Percentiles rank a stretch among this genome's conserved stretches.
phyloP scores from a whole-genome alignment of 2,888 invertebrate species.

The Barypeithes pellucidus region DNA sequence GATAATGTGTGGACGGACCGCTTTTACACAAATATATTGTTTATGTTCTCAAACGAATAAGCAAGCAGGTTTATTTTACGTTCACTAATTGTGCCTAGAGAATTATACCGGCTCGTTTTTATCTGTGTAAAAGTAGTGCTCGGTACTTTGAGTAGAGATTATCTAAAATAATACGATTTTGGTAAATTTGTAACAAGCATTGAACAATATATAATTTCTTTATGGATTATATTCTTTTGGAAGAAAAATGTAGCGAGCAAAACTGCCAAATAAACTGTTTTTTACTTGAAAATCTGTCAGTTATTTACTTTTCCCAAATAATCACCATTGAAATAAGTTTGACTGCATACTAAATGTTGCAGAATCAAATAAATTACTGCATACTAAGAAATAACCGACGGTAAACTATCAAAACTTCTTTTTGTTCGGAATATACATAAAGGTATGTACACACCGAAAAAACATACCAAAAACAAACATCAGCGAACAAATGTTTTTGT shows the following conservation, averaged over 20 bases:
- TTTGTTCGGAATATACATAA: not conserved
- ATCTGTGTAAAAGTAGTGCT: constrained; percentile 14
- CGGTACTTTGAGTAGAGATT: not conserved
- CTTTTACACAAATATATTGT: constrained; percentile 17
- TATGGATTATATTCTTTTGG: constrained; percentile 1
- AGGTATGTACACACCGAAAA: no score
- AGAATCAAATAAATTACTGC: no score
- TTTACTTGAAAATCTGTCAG: not conserved
- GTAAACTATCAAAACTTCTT: not conserved
- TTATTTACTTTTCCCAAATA: not conserved
- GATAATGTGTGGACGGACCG: not conserved
- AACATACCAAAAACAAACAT: no score
- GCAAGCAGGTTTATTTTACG: no score
- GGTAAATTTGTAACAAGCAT: not conserved
- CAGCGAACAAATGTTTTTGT: no score
- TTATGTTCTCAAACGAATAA: no score
- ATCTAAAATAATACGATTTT: constrained; percentile 1
- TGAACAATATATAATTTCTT: not conserved
- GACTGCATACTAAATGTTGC: no score
- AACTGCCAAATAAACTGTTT: constrained; percentile 29
- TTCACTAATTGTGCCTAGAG: no score
- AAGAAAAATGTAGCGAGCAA: constrained; percentile 14
- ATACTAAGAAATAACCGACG: no score
- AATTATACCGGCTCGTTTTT: not conserved
- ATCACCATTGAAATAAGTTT: not conserved